A percentile compares a stretch with the other conserved stretches of the same genome.
phyloP scores from a whole-genome alignment of 2,113 vertebrate species.

The Arvicanthis niloticus region DNA sequence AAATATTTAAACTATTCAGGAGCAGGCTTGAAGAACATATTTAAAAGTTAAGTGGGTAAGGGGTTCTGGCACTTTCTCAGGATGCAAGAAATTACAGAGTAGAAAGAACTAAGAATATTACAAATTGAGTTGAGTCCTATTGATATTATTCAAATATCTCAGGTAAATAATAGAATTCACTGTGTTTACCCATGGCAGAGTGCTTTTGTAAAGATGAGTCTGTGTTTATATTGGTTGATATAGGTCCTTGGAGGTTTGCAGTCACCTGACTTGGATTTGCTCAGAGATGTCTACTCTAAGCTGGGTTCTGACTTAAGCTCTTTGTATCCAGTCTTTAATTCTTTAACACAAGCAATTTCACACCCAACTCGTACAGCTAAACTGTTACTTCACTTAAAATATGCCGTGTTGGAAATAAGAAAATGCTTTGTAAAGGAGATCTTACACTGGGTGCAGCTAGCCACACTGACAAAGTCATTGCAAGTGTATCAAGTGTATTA shows the following conservation, averaged over 20 bases:
- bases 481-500: background rate
- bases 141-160: background rate
- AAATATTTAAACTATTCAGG: slow-evolving; percentile 5
- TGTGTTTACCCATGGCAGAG: background rate
- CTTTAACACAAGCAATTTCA: background rate
- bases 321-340: background rate
- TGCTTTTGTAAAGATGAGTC: background rate
- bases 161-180: background rate
- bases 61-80: slow-evolving; percentile 34
- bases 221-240: background rate
- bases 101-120: background rate
- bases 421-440: background rate
- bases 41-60: background rate
- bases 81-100: background rate
- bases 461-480: background rate
- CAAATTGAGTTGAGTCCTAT: background rate
- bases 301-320: background rate
- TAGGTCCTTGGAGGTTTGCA: background rate
- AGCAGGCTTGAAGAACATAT: background rate
- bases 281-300: background rate
- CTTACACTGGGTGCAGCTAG: background rate
- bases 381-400: background rate
- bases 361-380: background rate
- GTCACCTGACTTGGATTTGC: background rate
- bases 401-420: background rate